phyloP scores from a whole-genome alignment of 2,797 vertebrate genomes.

The Crypturellus tataupa region DNA sequence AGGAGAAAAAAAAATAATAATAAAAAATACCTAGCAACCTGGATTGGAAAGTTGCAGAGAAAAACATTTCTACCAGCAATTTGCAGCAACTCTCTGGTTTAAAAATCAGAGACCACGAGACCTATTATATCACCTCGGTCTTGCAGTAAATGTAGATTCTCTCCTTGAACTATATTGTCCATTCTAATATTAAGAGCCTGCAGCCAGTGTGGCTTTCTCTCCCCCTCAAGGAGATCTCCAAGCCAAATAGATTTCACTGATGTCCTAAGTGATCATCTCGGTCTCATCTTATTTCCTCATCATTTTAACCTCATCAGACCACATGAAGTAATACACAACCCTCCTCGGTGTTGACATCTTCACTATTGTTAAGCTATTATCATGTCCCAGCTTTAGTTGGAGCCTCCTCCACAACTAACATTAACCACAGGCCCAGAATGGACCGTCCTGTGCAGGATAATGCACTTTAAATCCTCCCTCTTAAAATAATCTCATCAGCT shows the following conservation, averaged over 20 bases:
- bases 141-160: not conserved
- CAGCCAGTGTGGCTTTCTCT: not conserved
- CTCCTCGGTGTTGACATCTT: not conserved
- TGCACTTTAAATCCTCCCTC: not conserved
- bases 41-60: not conserved
- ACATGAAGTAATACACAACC: not conserved
- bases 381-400: not conserved
- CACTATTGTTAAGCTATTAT: not conserved
- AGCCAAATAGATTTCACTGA: not conserved
- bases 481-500: not conserved
- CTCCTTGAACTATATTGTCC: not conserved
- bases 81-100: not conserved
- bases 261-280: not conserved
- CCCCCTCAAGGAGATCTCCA: not conserved
- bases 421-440: not conserved
- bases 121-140: fast-evolving
- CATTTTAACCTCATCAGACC: not conserved
- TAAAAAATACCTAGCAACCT: not conserved
- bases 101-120: not conserved
- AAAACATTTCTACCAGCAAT: not conserved
- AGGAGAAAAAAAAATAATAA: not conserved
- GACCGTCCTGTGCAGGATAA: not conserved
- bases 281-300: not conserved
- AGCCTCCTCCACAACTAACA: not conserved
- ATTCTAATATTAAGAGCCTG: not conserved